Percentiles rank a stretch among this genome's conserved stretches.
Conservation (phyloP, 2,797 vertebrate genomes). For the Acomys russatus region DNA sequence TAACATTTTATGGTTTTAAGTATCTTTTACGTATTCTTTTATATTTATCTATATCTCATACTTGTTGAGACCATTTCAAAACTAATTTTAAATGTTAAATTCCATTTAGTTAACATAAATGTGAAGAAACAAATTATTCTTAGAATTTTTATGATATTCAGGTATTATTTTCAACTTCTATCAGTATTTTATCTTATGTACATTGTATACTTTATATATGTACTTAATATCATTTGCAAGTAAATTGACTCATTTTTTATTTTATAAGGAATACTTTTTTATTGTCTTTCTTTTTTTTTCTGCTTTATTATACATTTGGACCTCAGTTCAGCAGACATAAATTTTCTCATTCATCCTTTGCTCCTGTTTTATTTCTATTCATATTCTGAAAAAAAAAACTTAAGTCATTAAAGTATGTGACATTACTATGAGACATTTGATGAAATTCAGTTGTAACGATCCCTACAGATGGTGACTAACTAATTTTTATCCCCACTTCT, state of each 20-base stretch:
- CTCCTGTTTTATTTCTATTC: not conserved
- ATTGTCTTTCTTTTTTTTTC: not conserved
- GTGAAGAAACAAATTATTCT: not conserved
- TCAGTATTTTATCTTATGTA: not conserved
- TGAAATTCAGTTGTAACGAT: not conserved
- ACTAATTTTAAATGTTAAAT: not conserved
- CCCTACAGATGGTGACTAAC: not conserved
- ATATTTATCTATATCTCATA: not conserved
- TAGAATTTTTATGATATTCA: not conserved
- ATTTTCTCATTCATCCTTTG: not conserved
- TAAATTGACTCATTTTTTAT: not conserved
- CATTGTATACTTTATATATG: not conserved
- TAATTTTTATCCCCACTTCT: not conserved
- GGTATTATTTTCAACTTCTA: not conserved
- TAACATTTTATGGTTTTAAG: not conserved
- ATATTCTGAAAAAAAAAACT: not conserved
- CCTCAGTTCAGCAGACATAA: not conserved
- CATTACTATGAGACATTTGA: not conserved
- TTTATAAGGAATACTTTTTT: not conserved
- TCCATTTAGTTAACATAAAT: not conserved
- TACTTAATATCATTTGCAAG: not conserved
- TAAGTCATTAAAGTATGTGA: not conserved
- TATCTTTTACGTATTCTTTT: not conserved
- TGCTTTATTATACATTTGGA: not conserved
- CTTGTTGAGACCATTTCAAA: not conserved